Conservation (phyloP, 2,888 invertebrate species). For the Lamellibrachia columna region DNA sequence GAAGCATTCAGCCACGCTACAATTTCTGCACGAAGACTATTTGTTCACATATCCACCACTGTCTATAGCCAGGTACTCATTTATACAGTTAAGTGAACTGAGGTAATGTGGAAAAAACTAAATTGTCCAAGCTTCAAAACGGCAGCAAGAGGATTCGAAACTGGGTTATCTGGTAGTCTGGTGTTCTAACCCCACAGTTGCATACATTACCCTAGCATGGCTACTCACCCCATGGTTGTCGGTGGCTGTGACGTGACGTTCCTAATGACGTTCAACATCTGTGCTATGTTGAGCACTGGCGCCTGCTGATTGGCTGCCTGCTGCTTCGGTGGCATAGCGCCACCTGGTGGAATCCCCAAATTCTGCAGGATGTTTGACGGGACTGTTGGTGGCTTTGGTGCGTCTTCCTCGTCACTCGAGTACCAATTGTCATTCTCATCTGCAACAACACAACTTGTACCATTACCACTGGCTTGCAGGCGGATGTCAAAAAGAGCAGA, state of each 20-base stretch:
- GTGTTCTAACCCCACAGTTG: neutral
- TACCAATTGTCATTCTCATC: slow-evolving; percentile 72
- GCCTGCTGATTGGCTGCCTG: neutral
- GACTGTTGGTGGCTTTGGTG: slow-evolving; percentile 35
- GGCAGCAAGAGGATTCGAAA: too few relatives aligned
- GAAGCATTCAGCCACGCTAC: too few relatives aligned
- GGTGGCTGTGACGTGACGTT: neutral
- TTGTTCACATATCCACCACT: too few relatives aligned
- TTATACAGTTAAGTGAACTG: too few relatives aligned
- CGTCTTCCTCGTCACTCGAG: slow-evolving; percentile 81
- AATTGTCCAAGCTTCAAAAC: too few relatives aligned
- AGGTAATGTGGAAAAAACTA: too few relatives aligned
- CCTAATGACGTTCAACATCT: slow-evolving; percentile 32
- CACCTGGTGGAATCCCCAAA: slow-evolving; percentile 6
- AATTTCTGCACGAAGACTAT: too few relatives aligned
- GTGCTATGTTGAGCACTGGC: slow-evolving; percentile 23
- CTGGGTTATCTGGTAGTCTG: too few relatives aligned
- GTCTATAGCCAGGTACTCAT: too few relatives aligned
- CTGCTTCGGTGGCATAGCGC: neutral
- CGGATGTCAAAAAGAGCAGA: neutral
- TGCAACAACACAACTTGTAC: slow-evolving; percentile 21
- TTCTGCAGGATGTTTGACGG: neutral
- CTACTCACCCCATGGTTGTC: neutral
- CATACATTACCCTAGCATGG: neutral
- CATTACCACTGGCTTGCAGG: neutral